Percentiles rank a stretch among this genome's conserved stretches.
Evolutionary conservation across 2,888 invertebrate genomes (phyloP).

Genomic region (Drosophila emarginata): DNA sequence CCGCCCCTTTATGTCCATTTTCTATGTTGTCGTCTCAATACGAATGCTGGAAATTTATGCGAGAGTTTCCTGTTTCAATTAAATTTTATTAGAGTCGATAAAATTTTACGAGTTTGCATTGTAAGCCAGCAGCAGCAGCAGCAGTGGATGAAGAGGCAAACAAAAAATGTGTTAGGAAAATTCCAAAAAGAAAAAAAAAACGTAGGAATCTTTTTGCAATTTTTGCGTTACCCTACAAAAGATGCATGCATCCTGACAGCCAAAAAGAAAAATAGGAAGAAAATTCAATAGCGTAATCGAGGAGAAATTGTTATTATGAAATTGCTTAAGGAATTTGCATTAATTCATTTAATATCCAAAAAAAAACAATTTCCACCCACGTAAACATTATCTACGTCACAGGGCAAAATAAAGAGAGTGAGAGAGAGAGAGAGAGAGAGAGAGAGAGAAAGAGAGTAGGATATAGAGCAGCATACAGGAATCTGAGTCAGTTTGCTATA

Average conservation of each 20-base stretch:
- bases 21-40: slow-evolving; percentile 38
- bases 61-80: slow-evolving; percentile 76
- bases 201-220: slow-evolving; percentile 30
- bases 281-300: slow-evolving; percentile 16
- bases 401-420: background rate
- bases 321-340: slow-evolving; percentile 37
- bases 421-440: slow-evolving; percentile 9
- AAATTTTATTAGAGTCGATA: slow-evolving; percentile 72
- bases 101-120: slow-evolving; percentile 72
- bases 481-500: slow-evolving; percentile 34
- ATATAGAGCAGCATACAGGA: slow-evolving; percentile 14
- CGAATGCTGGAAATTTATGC: slow-evolving; percentile 65
- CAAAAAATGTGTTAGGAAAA: slow-evolving; percentile 61
- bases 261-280: slow-evolving; percentile 19
- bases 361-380: slow-evolving; percentile 32
- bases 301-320: slow-evolving; percentile 29
- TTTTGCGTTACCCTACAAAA: slow-evolving; percentile 6
- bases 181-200: slow-evolving; percentile 36
- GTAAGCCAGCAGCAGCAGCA: slow-evolving; percentile 41
- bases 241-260: slow-evolving; percentile 15
- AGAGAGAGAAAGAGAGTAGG: slow-evolving; percentile 9
- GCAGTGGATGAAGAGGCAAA: slow-evolving; percentile 13
- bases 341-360: slow-evolving; percentile 44
- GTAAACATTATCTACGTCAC: slow-evolving; percentile 47
- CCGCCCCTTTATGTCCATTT: slow-evolving; percentile 34